Evolutionary conservation across 2,113 vertebrate species (phyloP), one percentile per base, ranked within the genome.

Genomic region (Pao palembangensis): DNA sequence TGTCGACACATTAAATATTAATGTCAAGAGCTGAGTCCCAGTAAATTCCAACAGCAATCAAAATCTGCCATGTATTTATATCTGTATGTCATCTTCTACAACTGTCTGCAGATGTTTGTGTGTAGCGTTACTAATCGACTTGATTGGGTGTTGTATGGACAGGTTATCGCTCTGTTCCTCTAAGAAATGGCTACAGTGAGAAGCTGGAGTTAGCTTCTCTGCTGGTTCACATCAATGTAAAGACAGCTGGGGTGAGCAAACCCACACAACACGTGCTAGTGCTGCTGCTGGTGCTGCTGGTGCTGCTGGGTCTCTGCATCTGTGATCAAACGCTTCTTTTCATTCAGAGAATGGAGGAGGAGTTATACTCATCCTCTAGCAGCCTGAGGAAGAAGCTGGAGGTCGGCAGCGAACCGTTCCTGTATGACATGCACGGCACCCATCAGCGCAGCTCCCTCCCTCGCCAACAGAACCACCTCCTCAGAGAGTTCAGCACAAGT

Each of bases 141-240:
- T 38, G 34, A 2, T 12, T 11, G 34, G 34, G 5, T 66, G 34
- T 60, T 28, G 15, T 12, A 11, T 57, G 12, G 11, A 1, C 81
- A 99, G 97, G 97, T 42, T 98, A 94, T 67, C 91, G 97, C 52
- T 93, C 93, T 0, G 92, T 99, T 23, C 94, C 95, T 61, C 89
- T 99, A 43, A 98, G 94, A 84, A 99, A 99, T 0, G 96, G 95
- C 49, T 94, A 91, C 56, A 96, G 88, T 47, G 97, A 99, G 80
- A 89, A 92, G 58, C 82, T 98, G 14, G 96, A 98, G 73, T 85
- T 99, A 71, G 93, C 96, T 0, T 94, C 95, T 0, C 92, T 99
- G 38, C 87, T 99, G 84, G 91, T 98, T 75, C 90, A 93, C 85
- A 93, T 96, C 72, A 89, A 91, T 11, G 87, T 94, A 58, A 82